Percentiles rank a stretch among this genome's conserved stretches.
These are phyloP conservation scores for Aphidius gifuensis DNA, from an alignment of 1,140 invertebrate species.

Conservation along the genomic window DNA sequence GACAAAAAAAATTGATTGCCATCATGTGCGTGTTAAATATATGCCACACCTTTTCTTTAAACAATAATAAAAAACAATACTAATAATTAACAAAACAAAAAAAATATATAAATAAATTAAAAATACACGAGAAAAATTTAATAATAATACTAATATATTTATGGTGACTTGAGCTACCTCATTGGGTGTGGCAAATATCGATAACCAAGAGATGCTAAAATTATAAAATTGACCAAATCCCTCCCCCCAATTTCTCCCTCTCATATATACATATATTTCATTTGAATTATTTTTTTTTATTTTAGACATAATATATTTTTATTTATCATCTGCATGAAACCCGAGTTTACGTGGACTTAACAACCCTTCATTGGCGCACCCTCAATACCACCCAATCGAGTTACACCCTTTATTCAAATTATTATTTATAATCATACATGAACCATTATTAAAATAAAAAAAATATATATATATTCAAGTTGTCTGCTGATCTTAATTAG, in stretches of 20 bases:
- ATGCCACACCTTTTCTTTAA: background rate
- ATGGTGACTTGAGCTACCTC: background rate
- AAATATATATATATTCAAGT: background rate
- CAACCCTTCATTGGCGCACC: conserved; percentile 22
- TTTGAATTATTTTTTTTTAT: background rate
- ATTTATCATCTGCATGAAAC: background rate
- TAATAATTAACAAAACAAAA: background rate
- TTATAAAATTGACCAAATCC: conserved; percentile 46
- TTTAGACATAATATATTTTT: conserved; percentile 3
- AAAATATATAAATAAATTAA: conserved; percentile 3
- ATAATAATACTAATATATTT: background rate
- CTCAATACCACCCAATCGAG: conserved; percentile 21
- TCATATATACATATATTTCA: conserved; percentile 2
- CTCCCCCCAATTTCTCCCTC: background rate
- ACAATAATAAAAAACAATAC: background rate
- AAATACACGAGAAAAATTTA: background rate
- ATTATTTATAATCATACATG: conserved; percentile 18
- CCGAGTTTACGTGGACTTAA: conserved; percentile 16
- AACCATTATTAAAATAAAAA: conserved; percentile 9
- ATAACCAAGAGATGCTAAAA: conserved; percentile 33
- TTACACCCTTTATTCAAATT: conserved; percentile 19
- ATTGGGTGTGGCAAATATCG: conserved; percentile 38
- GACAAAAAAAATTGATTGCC: background rate
- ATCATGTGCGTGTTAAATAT: too few species aligned
- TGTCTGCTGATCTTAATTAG: background rate